Conservation (phyloP, 1,140 invertebrate species). For the Diuraphis noxia region DNA sequence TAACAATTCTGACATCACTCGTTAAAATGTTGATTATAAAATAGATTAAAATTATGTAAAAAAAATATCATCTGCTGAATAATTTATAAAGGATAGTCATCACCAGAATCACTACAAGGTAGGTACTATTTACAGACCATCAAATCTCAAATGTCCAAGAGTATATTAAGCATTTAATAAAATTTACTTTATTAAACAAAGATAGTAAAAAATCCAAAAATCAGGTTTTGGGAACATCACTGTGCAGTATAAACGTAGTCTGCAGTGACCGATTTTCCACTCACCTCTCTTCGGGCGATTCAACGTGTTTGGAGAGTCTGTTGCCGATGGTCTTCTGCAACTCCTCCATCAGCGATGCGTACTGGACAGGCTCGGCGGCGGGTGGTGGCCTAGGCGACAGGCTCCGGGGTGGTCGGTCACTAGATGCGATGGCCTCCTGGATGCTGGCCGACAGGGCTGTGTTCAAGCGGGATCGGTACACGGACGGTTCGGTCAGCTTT, state of each 20-base stretch:
- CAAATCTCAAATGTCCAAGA: no score
- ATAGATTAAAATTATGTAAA: no score
- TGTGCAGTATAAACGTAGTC: background rate
- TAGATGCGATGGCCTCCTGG: background rate
- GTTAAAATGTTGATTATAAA: no score
- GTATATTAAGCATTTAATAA: no score
- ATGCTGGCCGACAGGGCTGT: conserved; percentile 57
- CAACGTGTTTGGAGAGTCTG: conserved; percentile 39
- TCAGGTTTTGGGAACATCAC: no score
- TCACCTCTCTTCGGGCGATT: conserved; percentile 39
- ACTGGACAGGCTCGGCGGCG: conserved; percentile 59
- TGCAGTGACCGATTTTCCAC: background rate
- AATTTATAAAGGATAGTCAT: no score
- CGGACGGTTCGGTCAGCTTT: conserved; percentile 60
- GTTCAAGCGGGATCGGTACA: conserved; percentile 60
- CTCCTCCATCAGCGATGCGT: conserved; percentile 63
- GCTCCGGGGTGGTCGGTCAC: conserved; percentile 56
- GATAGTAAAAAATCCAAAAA: no score
- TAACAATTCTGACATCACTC: no score
- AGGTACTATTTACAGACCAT: no score
- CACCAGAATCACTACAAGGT: no score
- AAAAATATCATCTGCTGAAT: no score
- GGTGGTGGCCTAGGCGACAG: conserved; percentile 59
- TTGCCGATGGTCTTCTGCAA: conserved; percentile 58
- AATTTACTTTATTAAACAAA: no score